phyloP scores from a whole-genome alignment of 1,140 invertebrate genomes.

The Phortica variegata region DNA sequence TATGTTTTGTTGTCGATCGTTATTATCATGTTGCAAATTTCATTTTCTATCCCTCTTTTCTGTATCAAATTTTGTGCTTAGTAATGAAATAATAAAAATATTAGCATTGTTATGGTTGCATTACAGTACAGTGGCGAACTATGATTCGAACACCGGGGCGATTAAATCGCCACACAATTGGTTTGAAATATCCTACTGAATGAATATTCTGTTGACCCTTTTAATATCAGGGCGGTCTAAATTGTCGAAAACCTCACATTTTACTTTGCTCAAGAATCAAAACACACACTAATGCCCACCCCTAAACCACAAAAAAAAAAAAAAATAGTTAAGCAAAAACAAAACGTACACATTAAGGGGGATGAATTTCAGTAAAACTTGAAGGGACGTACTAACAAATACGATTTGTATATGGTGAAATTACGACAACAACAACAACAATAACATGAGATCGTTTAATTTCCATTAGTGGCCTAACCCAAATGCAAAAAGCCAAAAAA shows the following conservation, averaged over 20 bases:
- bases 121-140: no score
- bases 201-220: no score
- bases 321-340: constrained; percentile 2
- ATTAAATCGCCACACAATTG: no score
- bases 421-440: constrained; percentile 36
- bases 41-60: no score
- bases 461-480: constrained; percentile 50
- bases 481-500: constrained; percentile 44
- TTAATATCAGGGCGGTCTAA: no score
- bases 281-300: constrained; percentile 51
- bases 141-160: no score
- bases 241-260: no score
- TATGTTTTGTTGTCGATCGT: constrained; percentile 44
- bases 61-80: constrained; percentile 1
- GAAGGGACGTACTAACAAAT: constrained; percentile 34
- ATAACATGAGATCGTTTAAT: constrained; percentile 56
- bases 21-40: constrained; percentile 8
- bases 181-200: no score
- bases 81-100: constrained; percentile 41
- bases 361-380: constrained; percentile 1
- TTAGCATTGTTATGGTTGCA: constrained; percentile 25
- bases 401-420: constrained; percentile 53
- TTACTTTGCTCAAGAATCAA: constrained; percentile 5
- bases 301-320: constrained; percentile 53
- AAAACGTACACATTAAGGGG: constrained; percentile 5